Evolutionary conservation across 2,888 invertebrate species (phyloP), one percentile per base, ranked within the genome.

Genomic region (Tillus elongatus): DNA sequence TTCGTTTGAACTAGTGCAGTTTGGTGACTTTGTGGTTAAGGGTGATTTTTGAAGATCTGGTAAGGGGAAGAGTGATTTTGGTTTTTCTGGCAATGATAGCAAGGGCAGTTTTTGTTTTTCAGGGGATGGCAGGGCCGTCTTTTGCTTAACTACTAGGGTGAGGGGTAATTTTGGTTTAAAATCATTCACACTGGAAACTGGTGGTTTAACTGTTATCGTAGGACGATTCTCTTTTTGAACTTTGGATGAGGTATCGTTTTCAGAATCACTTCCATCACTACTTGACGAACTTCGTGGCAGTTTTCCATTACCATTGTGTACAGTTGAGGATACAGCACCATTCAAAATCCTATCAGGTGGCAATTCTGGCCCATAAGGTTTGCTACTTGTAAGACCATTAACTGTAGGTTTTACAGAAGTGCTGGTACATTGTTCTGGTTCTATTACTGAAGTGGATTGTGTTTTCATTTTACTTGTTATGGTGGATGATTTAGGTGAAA

Each of bases 351-450:
- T 45, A 12, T 50, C 49, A 2, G 60, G 58, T 3, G 64, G 64
- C 42, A 64, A 45, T 50, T 62, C 59, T 2, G 64, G 62, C 27
- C 64, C 62, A 43, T 65, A 64, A n/a, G 58, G 53, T 46, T 56
- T 60, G 32, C 49, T 50, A 41, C 56, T 60, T 3, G 58, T 54
- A 15, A 57, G 41, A 28, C 55, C 57, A 36, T 56, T 57, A 12
- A 46, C 9, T 3, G 51, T 41, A 10, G 51, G 24, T 41, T 51
- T 46, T 33, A n/a, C n/a, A n/a, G 35, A 30, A 13, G 24, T 16
- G 27, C 32, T 39, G 19, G 36, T 24, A 27, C 37, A 10, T 16
- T 35, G 13, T 37, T 40, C 33, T 4, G 43, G 32, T 31, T 48
- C 45, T 6, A 46, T 44, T 14, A n/a, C n/a, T n/a, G 37, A 15